Conservation (phyloP, 2,888 invertebrate species). For the Sarcophaga variegata region DNA sequence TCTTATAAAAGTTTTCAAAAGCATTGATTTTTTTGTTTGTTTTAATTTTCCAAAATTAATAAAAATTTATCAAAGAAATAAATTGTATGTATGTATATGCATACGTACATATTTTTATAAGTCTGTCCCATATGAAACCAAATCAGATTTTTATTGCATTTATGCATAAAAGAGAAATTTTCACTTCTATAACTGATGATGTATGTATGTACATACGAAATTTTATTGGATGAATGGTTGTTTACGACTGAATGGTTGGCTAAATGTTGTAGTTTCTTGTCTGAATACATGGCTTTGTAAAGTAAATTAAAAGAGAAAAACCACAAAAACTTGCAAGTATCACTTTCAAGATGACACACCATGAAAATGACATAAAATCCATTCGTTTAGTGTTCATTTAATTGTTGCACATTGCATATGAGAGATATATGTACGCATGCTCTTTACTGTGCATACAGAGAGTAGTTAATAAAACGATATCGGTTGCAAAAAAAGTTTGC, state of each 20-base stretch:
- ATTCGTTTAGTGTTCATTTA: not conserved
- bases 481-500: not conserved
- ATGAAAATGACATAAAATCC: constrained; percentile 31
- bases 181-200: not conserved
- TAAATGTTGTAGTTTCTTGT: not conserved
- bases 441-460: not conserved
- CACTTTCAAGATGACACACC: constrained; percentile 55
- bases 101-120: too few species aligned
- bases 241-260: not conserved
- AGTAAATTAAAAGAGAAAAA: constrained; percentile 41
- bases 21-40: not conserved
- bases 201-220: not conserved
- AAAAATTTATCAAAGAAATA: not conserved
- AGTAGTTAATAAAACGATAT: not conserved
- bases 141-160: constrained; percentile 25
- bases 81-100: not conserved
- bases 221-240: constrained; percentile 23
- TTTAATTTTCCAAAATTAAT: not conserved
- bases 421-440: not conserved
- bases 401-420: constrained; percentile 5
- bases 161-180: constrained; percentile 39
- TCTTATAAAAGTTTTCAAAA: not conserved
- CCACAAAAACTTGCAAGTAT: constrained; percentile 48
- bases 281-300: not conserved
- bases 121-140: not conserved